phyloP scores from a whole-genome alignment of 2,113 vertebrate species.

The Chionis minor region DNA sequence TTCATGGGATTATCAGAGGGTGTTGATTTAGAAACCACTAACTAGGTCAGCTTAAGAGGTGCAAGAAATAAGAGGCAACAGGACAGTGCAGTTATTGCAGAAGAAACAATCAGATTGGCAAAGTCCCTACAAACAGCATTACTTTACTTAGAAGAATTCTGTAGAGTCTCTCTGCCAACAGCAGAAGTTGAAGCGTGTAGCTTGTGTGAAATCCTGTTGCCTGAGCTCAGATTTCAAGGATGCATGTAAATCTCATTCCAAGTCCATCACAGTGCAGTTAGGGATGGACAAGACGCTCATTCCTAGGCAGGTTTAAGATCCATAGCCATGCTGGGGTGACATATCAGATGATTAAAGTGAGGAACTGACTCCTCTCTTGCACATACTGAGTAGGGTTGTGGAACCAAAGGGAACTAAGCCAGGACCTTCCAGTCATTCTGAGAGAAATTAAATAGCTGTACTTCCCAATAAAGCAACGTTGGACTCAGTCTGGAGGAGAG shows the following conservation, averaged over 20 bases:
- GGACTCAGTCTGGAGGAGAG: not conserved
- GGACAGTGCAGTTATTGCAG: not conserved
- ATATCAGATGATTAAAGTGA: not conserved
- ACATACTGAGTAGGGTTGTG: not conserved
- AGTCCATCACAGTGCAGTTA: not conserved
- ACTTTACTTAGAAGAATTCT: constrained; percentile 9
- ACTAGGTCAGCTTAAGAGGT: not conserved
- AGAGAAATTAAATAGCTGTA: not conserved
- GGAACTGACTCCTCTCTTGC: not conserved
- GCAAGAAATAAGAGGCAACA: not conserved
- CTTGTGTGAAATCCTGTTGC: constrained; percentile 49
- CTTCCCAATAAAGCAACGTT: not conserved
- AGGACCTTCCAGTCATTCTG: not conserved
- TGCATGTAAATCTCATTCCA: constrained; percentile 21
- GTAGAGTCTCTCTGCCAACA: constrained; percentile 10
- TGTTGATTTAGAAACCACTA: not conserved
- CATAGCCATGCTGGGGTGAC: not conserved
- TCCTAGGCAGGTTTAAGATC: constrained; percentile 9
- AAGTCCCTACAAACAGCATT: not conserved
- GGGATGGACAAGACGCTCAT: not conserved
- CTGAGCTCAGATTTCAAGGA: constrained; percentile 23
- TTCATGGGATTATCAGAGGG: not conserved
- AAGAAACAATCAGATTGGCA: not conserved
- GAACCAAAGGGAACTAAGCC: not conserved
- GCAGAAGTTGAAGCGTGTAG: not conserved